These are phyloP conservation scores for Hesperophylax magnus DNA, from an alignment of 1,140 invertebrate species.

Conservation along the genomic window DNA sequence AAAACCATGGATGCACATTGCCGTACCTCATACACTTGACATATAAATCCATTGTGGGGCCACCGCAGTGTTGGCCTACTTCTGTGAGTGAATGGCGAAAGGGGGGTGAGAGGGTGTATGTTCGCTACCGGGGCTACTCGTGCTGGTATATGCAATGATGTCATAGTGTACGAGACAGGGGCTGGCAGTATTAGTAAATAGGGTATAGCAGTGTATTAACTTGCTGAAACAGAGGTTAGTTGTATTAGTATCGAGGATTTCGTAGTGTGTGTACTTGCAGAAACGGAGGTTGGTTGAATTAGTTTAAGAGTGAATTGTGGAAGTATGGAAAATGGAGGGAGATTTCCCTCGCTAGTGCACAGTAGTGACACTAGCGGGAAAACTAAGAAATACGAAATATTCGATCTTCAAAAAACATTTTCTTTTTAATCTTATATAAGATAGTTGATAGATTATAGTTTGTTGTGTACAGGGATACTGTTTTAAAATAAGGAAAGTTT, in stretches of 20 bases:
- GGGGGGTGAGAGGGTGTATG: neutral
- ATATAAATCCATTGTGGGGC: slow-evolving; percentile 31
- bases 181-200: too few species aligned
- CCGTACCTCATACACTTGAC: slow-evolving; percentile 32
- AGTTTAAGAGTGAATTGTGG: neutral
- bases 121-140: neutral
- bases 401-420: neutral
- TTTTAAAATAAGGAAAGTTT: too few species aligned
- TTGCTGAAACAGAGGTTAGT: too few species aligned
- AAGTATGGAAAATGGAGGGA: neutral
- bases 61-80: slow-evolving; percentile 40
- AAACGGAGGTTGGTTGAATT: slow-evolving; percentile 3
- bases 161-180: too few species aligned
- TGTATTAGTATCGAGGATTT: too few species aligned
- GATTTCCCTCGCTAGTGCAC: neutral
- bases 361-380: slow-evolving; percentile 1
- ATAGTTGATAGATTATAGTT: too few species aligned
- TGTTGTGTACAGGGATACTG: too few species aligned
- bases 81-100: slow-evolving; percentile 30
- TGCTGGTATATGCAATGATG: too few species aligned
- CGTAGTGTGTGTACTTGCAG: too few species aligned
- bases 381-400: neutral
- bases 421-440: too few species aligned
- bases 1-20: slow-evolving; percentile 13
- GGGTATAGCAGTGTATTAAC: too few species aligned